phyloP scores from a whole-genome alignment of 2,113 vertebrate genomes.

The Gila orcuttii region DNA sequence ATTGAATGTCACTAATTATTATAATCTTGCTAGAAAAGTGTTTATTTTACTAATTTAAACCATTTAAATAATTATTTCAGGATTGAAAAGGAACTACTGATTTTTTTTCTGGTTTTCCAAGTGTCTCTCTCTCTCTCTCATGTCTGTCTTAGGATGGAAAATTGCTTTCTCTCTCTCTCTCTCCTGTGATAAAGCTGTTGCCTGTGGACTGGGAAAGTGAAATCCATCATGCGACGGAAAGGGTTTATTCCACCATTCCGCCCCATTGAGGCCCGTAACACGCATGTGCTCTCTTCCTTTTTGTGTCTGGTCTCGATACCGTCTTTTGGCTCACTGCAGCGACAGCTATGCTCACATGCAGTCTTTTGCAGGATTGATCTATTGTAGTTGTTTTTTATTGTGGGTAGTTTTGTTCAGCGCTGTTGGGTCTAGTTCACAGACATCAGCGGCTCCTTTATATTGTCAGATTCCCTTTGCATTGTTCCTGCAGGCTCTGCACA shows the following conservation, averaged over 20 bases:
- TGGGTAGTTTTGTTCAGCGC: slow-evolving; percentile 4
- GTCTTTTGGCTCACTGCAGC: slow-evolving; percentile 5
- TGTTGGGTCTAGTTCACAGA: slow-evolving; percentile 26
- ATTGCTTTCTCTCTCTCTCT: slow-evolving; percentile 39
- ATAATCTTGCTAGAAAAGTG: background rate
- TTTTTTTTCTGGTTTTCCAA: slow-evolving; percentile 44
- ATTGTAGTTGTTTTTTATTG: slow-evolving; percentile 27
- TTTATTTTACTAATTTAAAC: background rate
- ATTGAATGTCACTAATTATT: slow-evolving; percentile 8
- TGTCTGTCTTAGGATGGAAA: slow-evolving; percentile 59
- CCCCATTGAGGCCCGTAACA: slow-evolving; percentile 68
- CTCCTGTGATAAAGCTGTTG: slow-evolving; percentile 76
- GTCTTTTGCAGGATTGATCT: slow-evolving; percentile 1
- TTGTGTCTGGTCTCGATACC: background rate
- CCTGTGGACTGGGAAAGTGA: slow-evolving; percentile 68
- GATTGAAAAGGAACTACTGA: background rate
- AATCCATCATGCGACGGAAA: slow-evolving; percentile 69
- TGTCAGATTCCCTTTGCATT: slow-evolving; percentile 9
- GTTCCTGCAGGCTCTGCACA: slow-evolving; percentile 9
- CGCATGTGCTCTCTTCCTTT: slow-evolving; percentile 65
- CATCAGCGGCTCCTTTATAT: background rate
- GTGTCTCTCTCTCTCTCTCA: slow-evolving; percentile 56
- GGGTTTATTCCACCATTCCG: slow-evolving; percentile 65
- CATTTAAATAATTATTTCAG: background rate
- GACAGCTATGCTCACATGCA: background rate